These are phyloP conservation scores for Illadopsis cleaveri DNA, from an alignment of 2,113 vertebrate genomes.

Conservation along the genomic window DNA sequence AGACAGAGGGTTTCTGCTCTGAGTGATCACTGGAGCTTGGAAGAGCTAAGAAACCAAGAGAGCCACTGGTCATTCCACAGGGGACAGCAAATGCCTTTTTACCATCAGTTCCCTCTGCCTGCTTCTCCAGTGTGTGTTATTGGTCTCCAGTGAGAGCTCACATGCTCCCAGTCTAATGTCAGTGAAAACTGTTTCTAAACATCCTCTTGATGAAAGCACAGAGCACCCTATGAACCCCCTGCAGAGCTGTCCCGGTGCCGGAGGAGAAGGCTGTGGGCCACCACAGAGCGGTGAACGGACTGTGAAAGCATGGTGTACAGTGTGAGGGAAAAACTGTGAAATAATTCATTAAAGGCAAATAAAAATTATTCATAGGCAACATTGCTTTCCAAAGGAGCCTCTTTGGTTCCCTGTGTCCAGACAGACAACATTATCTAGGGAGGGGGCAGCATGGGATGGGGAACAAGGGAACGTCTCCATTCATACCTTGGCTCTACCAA, in stretches of 20 bases:
- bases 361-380: slow-evolving; percentile 64
- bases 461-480: background rate
- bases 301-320: slow-evolving; percentile 50
- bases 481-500: background rate
- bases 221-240: slow-evolving; percentile 25
- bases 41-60: background rate
- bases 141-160: slow-evolving; percentile 19
- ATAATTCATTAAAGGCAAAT: slow-evolving; percentile 67
- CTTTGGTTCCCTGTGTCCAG: background rate
- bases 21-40: background rate
- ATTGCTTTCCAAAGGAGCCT: slow-evolving; percentile 58
- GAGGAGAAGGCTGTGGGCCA: slow-evolving; percentile 35
- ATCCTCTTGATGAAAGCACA: slow-evolving; percentile 68
- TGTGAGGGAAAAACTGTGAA: slow-evolving; percentile 57
- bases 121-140: slow-evolving; percentile 24
- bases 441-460: background rate
- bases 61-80: background rate
- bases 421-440: background rate
- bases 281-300: background rate
- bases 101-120: slow-evolving; percentile 26
- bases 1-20: background rate
- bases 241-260: slow-evolving; percentile 24
- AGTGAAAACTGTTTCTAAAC: slow-evolving; percentile 66
- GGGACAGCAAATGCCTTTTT: slow-evolving; percentile 6
- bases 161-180: slow-evolving; percentile 32